Base-by-base conservation (phyloP, 2,113 vertebrate genomes). In the Neolamprologus toae region DNA sequence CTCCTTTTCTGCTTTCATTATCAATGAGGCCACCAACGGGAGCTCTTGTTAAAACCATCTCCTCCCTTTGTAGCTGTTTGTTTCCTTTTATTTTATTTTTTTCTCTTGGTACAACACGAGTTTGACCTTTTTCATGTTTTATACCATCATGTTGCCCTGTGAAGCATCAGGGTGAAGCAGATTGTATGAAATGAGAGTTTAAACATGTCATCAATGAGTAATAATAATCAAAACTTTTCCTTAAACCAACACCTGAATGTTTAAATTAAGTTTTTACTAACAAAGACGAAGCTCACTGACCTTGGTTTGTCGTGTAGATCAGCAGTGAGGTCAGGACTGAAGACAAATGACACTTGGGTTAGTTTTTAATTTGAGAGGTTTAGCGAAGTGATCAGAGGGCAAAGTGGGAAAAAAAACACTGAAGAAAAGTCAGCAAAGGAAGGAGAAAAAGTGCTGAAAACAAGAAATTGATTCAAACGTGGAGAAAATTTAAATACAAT, bases 391-490 rank as follows among this genome's bases (percentile, higher is more conserved):
- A n/a, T 66, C 61, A 12, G 17, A 66, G 31, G 16, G 31, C 17
- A 63, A 33, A 17, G 57, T 6, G 2, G 0, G 0, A 7, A 12
- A 19, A 28, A 19, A 66, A 37, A 12, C 19, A 66, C 6, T 37
- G 61, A 66, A 21, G 33, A n/a, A 66, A 5, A 21, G 11, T 3
- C 33, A 37, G 19, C 31, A 35, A 6, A 1, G 4, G 66, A 9
- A 23, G 35, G n/a, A 23, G n/a, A 21, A 40, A 68, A 68, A 21
- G 33, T 5, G 6, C 17, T n/a, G 11, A 68, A 68, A 68, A 19
- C 28, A 63, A 19, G 6, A 1, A 63, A 63, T 11, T 63, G 28
- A 35, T 35, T 63, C 59, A 63, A 63, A 63, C 0, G 7, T 21
- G 10, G 21, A 37, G 19, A 66, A 0, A 68, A 37, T 37, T 13